A percentile compares a stretch with the other conserved stretches of the same genome.
These are phyloP conservation scores for Drosophila tsacasi DNA, from an alignment of 1,140 invertebrate species.

Conservation along the genomic window DNA sequence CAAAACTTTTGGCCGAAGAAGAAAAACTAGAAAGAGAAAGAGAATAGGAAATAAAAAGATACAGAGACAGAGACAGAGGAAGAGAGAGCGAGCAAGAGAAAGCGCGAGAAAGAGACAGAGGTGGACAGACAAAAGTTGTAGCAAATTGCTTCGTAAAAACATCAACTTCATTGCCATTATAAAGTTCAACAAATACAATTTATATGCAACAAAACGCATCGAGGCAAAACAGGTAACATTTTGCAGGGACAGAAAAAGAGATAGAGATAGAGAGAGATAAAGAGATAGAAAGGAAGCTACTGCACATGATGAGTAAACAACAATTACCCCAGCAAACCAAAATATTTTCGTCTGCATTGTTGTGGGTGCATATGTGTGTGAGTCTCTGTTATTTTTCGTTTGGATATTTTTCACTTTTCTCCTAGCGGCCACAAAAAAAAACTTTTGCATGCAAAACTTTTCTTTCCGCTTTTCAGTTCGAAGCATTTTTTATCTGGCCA, in stretches of 20 bases:
- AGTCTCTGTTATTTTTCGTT: neutral
- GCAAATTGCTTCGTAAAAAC: conserved; percentile 54
- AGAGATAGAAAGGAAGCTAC: neutral
- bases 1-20: conserved; percentile 24
- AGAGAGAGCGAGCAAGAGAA: neutral
- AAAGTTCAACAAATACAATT: conserved; percentile 56
- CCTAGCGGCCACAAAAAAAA: neutral
- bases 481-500: conserved; percentile 16
- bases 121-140: conserved; percentile 18
- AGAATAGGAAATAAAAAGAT: conserved; percentile 4
- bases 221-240: conserved; percentile 24
- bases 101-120: neutral
- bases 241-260: neutral
- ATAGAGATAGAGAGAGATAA: neutral
- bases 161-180: conserved; percentile 55
- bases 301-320: conserved; percentile 56
- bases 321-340: conserved; percentile 57
- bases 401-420: conserved; percentile 27
- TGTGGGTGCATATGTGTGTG: conserved; percentile 9
- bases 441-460: conserved; percentile 38
- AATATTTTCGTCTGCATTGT: conserved; percentile 34
- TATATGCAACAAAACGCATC: conserved; percentile 44
- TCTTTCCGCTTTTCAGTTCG: conserved; percentile 10
- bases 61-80: neutral
- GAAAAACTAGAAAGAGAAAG: conserved; percentile 3